Percentiles rank a stretch among this genome's conserved stretches.
Evolutionary conservation across 1,140 invertebrate species (phyloP).

Genomic region (Drosophila takahashii): DNA sequence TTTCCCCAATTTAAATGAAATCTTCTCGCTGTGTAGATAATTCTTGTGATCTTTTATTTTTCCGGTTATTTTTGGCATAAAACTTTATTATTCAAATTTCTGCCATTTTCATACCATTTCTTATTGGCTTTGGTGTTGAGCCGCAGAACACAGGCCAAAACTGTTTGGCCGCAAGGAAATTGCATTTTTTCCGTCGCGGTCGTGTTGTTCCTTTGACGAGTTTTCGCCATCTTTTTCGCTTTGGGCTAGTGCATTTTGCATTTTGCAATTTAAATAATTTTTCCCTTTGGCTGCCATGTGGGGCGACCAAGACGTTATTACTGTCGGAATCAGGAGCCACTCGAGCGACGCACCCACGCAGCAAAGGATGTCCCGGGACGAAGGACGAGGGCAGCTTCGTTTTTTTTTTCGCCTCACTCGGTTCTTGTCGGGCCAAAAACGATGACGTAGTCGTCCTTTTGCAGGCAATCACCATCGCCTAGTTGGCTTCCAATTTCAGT

Average conservation of each 20-base stretch:
- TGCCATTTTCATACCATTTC: neutral
- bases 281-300: slow-evolving; percentile 49
- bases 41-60: neutral
- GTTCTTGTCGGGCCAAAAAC: slow-evolving; percentile 16
- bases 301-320: slow-evolving; percentile 75
- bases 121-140: slow-evolving; percentile 16
- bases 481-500: slow-evolving; percentile 58
- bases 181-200: slow-evolving; percentile 23
- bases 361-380: slow-evolving; percentile 4
- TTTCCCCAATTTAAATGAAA: neutral
- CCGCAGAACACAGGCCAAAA: neutral
- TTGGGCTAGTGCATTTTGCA: slow-evolving; percentile 49
- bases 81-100: slow-evolving; percentile 26
- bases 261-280: slow-evolving; percentile 74
- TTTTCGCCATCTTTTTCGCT: slow-evolving; percentile 16
- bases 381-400: slow-evolving; percentile 29
- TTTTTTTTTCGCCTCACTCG: neutral
- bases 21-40: neutral
- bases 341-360: slow-evolving; percentile 69
- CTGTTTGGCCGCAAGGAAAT: slow-evolving; percentile 28
- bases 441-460: slow-evolving; percentile 53
- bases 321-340: slow-evolving; percentile 71
- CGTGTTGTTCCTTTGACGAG: slow-evolving; percentile 34
- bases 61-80: neutral
- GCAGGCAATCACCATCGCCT: slow-evolving; percentile 31